Base-by-base conservation (phyloP, 2,113 vertebrate genomes). In the Nematolebias whitei region DNA sequence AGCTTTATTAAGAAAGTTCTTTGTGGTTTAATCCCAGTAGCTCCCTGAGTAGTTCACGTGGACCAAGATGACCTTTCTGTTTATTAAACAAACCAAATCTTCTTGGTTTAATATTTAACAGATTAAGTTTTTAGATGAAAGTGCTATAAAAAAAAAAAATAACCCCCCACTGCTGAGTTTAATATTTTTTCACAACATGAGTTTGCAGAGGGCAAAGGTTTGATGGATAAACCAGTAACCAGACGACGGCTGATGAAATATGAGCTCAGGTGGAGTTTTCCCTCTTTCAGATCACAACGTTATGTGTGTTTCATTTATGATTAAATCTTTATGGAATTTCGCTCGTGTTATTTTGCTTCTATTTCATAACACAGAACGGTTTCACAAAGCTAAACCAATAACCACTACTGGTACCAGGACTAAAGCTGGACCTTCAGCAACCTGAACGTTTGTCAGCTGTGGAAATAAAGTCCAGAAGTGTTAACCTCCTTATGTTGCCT, bases 71-170 rank as follows among this genome's bases (percentile, higher is more conserved):
- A 64, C 16, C 59, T 56, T 49, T 38, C 1, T 24, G 63, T 54
- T 74, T 77, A 63, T 78, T 79, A 75, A 84, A 83, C 72, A 56
- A 54, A 59, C 44, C 48, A 24, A 78, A 85, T 80, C 76, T 75
- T 44, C 60, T n/a, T 64, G 61, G 72, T 79, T 84, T 82, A 71
- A 80, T 78, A 68, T 80, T 80, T 71, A 70, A 80, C 81, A 82
- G 80, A 44, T 68, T 50, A 78, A 35, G 32, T 71, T 59, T 83
- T 48, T 68, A 54, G 29, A 81, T 67, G 20, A 39, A 61, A 57
- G 23, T 11, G 53, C 20, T 52, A 58, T 63, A 48, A 74, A 71
- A 44, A 55, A 63, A 48, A 74, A 71, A 44, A 41, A 16, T 20
- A 24, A 3, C 13, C 7, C 2, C 7, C 2, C 16, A 65, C 52